phyloP scores from a whole-genome alignment of 2,113 vertebrate genomes.

The Puffinus mauretanicus region DNA sequence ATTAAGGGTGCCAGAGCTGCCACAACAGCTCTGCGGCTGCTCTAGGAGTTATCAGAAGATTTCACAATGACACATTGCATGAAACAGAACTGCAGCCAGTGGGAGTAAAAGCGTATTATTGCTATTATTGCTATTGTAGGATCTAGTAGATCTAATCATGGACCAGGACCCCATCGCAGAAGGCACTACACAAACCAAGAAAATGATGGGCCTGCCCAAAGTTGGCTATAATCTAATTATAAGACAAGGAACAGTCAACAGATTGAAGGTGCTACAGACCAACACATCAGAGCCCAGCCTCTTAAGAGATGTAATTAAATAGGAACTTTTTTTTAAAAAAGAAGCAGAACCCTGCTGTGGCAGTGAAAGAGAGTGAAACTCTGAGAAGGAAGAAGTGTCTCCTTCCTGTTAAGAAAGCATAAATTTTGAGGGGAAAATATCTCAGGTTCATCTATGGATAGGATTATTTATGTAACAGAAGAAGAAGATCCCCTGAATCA shows the following conservation, averaged over 20 bases:
- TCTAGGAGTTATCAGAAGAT: background rate
- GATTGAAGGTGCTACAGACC: background rate
- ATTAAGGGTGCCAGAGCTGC: slow-evolving; percentile 32
- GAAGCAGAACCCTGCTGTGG: background rate
- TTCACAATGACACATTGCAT: background rate
- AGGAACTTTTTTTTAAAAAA: background rate
- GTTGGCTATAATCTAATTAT: background rate
- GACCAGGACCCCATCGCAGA: background rate
- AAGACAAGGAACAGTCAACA: background rate
- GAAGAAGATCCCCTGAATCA: background rate
- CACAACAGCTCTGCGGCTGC: slow-evolving; percentile 25
- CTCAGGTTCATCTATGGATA: background rate
- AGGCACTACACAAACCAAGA: background rate
- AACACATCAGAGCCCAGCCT: background rate
- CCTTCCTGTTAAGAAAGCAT: background rate
- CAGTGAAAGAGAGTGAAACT: background rate
- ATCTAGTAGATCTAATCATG: background rate
- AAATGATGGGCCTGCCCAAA: background rate
- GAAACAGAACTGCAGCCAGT: background rate
- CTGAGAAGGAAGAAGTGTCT: background rate
- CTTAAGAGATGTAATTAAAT: background rate
- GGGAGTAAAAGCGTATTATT: background rate
- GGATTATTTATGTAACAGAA: background rate
- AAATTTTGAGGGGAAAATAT: background rate
- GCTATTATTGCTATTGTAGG: background rate